Evolutionary conservation across 1,140 invertebrate genomes (phyloP), one percentile per base, ranked within the genome.

Genomic region (Diplogasteroides magnus): DNA sequence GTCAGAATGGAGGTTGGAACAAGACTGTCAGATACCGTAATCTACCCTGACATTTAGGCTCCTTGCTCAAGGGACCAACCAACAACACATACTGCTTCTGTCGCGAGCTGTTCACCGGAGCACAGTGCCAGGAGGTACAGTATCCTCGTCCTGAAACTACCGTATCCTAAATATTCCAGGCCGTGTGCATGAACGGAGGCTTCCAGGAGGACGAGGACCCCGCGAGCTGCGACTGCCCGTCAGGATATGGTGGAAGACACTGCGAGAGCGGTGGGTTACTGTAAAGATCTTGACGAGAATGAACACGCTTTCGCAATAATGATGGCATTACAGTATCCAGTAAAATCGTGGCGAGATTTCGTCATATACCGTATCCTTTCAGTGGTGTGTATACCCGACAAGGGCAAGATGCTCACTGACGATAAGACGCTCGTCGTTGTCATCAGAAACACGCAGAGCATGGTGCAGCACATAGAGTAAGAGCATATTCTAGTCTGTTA

Each of bases 121-220:
- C 2, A 31, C 61, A 69, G 63, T 77, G 75, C 55, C 62, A 76
- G 2, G 48, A 67, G 26, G 68, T 70, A 6, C 37, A 61, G 11
- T 19, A 13, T 61, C 25, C 23, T 23, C 23, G 59, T 29, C 37
- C n/a, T n/a, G n/a, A n/a, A n/a, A n/a, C n/a, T n/a, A n/a, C n/a
- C n/a, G n/a, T n/a, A n/a, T n/a, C n/a, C n/a, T n/a, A n/a, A n/a
- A n/a, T n/a, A n/a, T 48, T 64, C 14, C 56, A 74, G 56, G 15
- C 28, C 14, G 31, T 64, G 55, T 77, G 75, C 61, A 77, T 77
- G 75, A 76, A 77, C 55, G 74, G 71, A 37, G 75, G 75, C 58
- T 64, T 32, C 32, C 64, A 65, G 25, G 67, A 57, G 60, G 48
- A 31, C 23, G 58, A 64, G 25, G 67, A 67, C 29, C 25, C 2